phyloP scores from a whole-genome alignment of 2,888 invertebrate genomes.

The Glaucopsyche alexis region DNA sequence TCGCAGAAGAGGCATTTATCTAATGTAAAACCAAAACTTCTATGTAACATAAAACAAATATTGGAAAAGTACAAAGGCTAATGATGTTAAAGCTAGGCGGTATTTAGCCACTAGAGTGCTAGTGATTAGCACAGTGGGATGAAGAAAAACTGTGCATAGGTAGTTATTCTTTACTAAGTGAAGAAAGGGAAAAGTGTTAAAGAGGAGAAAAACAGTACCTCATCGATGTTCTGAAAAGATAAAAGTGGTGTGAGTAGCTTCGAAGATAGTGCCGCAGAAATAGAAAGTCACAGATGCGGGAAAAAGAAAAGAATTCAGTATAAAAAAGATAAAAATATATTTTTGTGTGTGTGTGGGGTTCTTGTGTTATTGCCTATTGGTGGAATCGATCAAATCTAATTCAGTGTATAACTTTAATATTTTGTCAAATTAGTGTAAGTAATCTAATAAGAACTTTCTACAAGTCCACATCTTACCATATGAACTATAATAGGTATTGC shows the following conservation, averaged over 20 bases:
- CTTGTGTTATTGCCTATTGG: background rate
- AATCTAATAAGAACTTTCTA: background rate
- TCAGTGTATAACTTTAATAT: background rate
- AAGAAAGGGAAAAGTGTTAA: constrained; percentile 51
- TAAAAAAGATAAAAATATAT: background rate
- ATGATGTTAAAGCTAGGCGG: background rate
- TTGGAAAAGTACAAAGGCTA: constrained; percentile 16
- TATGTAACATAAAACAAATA: constrained; percentile 10
- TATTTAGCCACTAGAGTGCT: constrained; percentile 3
- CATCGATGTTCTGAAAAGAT: constrained; percentile 81
- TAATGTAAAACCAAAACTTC: background rate
- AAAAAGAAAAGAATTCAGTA: constrained; percentile 9
- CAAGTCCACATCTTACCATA: background rate
- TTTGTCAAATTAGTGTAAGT: background rate
- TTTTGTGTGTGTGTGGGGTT: constrained; percentile 10
- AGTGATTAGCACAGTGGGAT: constrained; percentile 36
- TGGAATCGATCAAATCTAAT: background rate
- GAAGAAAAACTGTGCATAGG: constrained; percentile 56
- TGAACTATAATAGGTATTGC: background rate
- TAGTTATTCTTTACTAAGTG: constrained; percentile 52
- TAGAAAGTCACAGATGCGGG: constrained; percentile 34
- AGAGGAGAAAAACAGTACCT: constrained; percentile 77
- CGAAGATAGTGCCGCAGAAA: constrained; percentile 63
- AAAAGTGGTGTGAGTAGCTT: constrained; percentile 73
- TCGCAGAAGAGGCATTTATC: constrained; percentile 11